phyloP scores from a whole-genome alignment of 1,140 invertebrate species.

The Trialeurodes vaporariorum region DNA sequence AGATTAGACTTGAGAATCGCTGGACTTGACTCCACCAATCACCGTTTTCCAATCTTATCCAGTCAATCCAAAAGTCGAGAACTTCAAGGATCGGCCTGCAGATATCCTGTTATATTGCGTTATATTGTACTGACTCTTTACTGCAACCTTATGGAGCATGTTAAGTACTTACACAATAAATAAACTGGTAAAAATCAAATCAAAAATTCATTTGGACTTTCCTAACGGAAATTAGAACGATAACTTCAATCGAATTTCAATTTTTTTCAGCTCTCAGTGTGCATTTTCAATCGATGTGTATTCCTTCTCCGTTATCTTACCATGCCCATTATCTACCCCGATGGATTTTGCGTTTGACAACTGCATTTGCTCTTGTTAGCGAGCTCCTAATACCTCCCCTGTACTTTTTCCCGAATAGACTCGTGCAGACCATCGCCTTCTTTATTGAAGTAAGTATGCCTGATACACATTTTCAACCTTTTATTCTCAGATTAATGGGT shows the following conservation, averaged over 20 bases:
- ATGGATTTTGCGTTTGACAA: conserved; percentile 52
- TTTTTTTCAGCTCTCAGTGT: conserved; percentile 49
- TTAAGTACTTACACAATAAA: too few relatives aligned
- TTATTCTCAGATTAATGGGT: too few relatives aligned
- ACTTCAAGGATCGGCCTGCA: too few relatives aligned
- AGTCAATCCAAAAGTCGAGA: too few relatives aligned
- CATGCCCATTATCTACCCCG: conserved; percentile 52
- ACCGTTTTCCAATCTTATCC: too few relatives aligned
- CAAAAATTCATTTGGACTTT: conserved; percentile 10
- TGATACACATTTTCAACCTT: too few relatives aligned
- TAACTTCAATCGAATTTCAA: conserved; percentile 8
- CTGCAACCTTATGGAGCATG: too few relatives aligned
- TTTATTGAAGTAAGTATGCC: conserved; percentile 47
- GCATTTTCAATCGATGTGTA: conserved; percentile 64
- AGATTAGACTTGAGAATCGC: too few relatives aligned
- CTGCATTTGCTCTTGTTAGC: conserved; percentile 47
- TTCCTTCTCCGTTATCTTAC: conserved; percentile 57
- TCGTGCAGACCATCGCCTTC: conserved; percentile 50
- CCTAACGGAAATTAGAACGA: conserved; percentile 8
- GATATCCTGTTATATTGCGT: too few relatives aligned
- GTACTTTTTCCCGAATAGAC: conserved; percentile 62
- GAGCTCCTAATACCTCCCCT: conserved; percentile 61
- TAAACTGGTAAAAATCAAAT: conserved; percentile 13
- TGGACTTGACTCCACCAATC: too few relatives aligned
- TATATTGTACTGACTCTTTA: too few relatives aligned